Base-by-base conservation (phyloP, 1,140 invertebrate genomes). In the Drosophila orosa region DNA sequence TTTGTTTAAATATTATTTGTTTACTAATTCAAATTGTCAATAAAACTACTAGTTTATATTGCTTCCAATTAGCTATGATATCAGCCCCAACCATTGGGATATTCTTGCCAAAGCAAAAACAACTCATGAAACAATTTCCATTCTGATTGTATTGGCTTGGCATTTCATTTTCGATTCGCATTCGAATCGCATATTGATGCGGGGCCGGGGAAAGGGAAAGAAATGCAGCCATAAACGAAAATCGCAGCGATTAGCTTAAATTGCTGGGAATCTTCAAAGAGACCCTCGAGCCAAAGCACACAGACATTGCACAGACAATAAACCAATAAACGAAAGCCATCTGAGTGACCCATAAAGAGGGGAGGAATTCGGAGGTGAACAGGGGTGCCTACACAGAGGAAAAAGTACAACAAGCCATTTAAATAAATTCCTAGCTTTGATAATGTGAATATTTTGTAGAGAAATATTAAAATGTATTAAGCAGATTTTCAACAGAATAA, bases 201-300 rank as follows among this genome's bases (percentile, higher is more conserved):
- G 27, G 7, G 40, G 39, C 0, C 5, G 22, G 54, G 17, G 56
- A 42, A 42, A 52, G 71, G 60, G 74, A 33, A 17, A 22, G 40
- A 50, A 62, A 80, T 80, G 67, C 71, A 65, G 61, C 59, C 59
- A 86, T 87, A 79, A 87, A 79, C 75, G 74, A 73, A 75, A 86
- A 87, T 87, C 66, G 75, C 62, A 66, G 60, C 75, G 82, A 87
- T 87, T 86, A 86, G 71, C 66, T 87, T 87, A 83, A 87, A 86
- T 86, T 86, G 82, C 82, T 87, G 66, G 81, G 74, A 72, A 82
- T 79, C 42, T 67, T 56, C 67, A 54, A 69, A 80, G 58, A 59
- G 62, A 73, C 78, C 80, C 71, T 71, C 68, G 22, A 60, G 69
- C 52, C 52, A 65, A 55, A 55, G 35, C 13, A 54, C 52, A 54